Conservation (phyloP, 2,113 vertebrate genomes). For the Sorex araneus region DNA sequence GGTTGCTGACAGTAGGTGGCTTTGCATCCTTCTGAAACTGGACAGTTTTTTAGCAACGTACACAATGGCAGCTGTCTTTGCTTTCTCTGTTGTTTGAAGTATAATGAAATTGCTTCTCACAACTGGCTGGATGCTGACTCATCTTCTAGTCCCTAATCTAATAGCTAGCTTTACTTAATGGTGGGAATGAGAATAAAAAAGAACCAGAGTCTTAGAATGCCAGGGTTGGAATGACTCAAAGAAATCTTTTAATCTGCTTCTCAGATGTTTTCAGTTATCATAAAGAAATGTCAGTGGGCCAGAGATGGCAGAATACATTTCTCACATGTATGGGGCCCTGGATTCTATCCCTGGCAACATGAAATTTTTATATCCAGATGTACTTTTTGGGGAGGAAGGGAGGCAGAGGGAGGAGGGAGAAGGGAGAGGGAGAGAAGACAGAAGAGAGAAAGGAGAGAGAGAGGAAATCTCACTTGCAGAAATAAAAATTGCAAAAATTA, state of each 20-base stretch:
- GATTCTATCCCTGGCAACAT: too few species aligned
- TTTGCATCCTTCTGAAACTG: conserved; percentile 49
- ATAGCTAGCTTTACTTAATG: conserved; percentile 31
- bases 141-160: conserved; percentile 16
- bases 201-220: conserved; percentile 53
- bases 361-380: background rate
- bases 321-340: too few species aligned
- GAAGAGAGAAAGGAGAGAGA: too few species aligned
- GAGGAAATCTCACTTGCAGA: too few species aligned
- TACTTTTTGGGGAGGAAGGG: background rate
- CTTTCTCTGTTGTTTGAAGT: conserved; percentile 69
- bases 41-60: conserved; percentile 56
- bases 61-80: conserved; percentile 76
- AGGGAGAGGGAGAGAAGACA: too few species aligned
- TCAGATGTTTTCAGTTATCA: background rate
- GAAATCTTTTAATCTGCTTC: conserved; percentile 50
- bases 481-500: too few species aligned
- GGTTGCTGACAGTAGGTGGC: conserved; percentile 63
- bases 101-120: conserved; percentile 60
- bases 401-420: too few species aligned
- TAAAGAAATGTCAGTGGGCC: conserved; percentile 10
- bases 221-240: conserved; percentile 27
- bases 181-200: conserved; percentile 37
- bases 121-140: conserved; percentile 74
- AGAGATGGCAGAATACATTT: background rate